phyloP scores from a whole-genome alignment of 2,113 vertebrate genomes.

The Poecile atricapillus region DNA sequence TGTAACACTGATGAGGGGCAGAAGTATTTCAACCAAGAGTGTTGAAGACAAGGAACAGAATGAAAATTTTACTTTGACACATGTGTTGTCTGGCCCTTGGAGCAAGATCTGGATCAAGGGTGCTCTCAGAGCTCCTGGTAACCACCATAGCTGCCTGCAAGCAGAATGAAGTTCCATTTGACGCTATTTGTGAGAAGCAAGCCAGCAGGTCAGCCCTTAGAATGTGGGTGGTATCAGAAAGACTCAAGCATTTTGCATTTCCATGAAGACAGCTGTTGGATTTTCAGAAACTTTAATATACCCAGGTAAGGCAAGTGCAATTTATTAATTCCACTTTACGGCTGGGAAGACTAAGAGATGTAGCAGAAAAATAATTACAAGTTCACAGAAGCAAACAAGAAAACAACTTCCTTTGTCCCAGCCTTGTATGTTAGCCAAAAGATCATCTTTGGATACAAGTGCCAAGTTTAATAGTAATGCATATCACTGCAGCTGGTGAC shows the following conservation, averaged over 20 bases:
- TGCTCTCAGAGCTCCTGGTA: background rate
- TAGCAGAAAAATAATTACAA: background rate
- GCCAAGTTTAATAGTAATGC: background rate
- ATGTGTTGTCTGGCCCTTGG: background rate
- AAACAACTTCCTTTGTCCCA: background rate
- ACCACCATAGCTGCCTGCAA: background rate
- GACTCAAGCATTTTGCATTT: background rate
- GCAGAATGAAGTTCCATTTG: background rate
- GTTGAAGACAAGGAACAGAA: background rate
- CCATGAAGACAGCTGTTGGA: background rate
- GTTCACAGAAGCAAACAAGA: background rate
- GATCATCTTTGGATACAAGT: background rate
- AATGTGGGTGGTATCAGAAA: background rate
- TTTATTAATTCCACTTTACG: background rate
- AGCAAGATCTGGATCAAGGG: background rate
- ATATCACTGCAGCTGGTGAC: background rate
- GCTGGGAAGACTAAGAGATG: background rate
- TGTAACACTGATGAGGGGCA: background rate
- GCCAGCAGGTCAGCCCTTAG: background rate
- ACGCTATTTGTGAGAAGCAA: background rate
- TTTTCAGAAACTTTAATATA: background rate
- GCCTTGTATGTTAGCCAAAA: background rate
- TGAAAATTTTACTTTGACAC: background rate
- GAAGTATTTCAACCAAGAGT: background rate
- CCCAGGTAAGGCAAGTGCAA: background rate